Evolutionary conservation across 2,888 invertebrate genomes (phyloP).

Genomic region (Erebia aethiops): DNA sequence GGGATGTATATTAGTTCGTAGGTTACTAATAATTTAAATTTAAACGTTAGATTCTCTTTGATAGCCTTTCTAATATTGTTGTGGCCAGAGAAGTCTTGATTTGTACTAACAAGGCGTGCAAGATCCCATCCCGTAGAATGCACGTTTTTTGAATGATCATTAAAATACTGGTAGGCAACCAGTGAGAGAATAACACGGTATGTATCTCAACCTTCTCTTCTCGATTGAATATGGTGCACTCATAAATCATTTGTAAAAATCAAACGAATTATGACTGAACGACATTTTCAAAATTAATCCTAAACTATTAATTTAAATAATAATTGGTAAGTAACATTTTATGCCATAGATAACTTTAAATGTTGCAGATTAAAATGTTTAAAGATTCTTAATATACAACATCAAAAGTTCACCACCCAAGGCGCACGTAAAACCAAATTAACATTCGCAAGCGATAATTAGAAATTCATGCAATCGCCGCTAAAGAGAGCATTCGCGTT

Average conservation of each 20-base stretch:
- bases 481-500: conserved; percentile 54
- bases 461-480: conserved; percentile 31
- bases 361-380: conserved; percentile 10
- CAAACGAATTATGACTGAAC: conserved; percentile 19
- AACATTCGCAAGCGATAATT: conserved; percentile 52
- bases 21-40: too few species aligned
- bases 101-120: too few species aligned
- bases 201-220: not conserved
- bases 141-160: not conserved
- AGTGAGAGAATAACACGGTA: not conserved
- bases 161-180: not conserved
- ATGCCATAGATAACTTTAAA: conserved; percentile 20
- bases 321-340: conserved; percentile 14
- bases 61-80: too few species aligned
- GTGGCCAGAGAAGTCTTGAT: too few species aligned
- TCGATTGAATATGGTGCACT: conserved; percentile 13
- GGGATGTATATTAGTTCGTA: not conserved
- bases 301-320: conserved; percentile 21
- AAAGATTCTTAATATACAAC: conserved; percentile 11
- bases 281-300: conserved; percentile 21
- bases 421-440: conserved; percentile 62
- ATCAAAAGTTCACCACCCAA: conserved; percentile 43
- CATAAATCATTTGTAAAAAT: conserved; percentile 21
- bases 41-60: too few species aligned
- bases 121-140: too few species aligned